Conservation (phyloP, 1,140 invertebrate species). For the Bombus balteatus region DNA sequence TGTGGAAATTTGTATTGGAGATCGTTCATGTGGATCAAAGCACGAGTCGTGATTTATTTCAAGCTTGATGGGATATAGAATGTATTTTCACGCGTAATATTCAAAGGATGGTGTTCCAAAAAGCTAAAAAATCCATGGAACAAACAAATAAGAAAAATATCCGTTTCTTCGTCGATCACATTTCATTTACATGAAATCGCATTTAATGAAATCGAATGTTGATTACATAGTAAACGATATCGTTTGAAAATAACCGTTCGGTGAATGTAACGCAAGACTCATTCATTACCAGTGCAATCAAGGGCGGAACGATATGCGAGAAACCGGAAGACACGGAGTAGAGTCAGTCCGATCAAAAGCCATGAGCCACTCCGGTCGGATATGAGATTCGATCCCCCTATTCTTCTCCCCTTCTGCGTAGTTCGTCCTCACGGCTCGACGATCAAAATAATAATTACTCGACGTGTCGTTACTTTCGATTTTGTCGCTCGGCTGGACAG, state of each 20-base stretch:
- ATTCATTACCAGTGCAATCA: slow-evolving; percentile 1
- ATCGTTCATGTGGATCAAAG: not conserved
- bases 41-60: not conserved
- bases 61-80: not conserved
- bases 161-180: not conserved
- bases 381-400: slow-evolving; percentile 44
- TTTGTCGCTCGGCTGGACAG: slow-evolving; percentile 35
- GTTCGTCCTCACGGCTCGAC: slow-evolving; percentile 58
- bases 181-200: not conserved
- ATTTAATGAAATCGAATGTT: too few relatives aligned
- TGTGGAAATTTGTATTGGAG: not conserved
- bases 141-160: not conserved
- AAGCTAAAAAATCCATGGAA: too few relatives aligned
- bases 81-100: not conserved
- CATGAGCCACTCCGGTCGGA: slow-evolving; percentile 48
- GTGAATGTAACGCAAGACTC: not conserved
- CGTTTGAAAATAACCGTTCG: not conserved
- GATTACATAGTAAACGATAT: not conserved
- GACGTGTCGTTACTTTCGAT: slow-evolving; percentile 62
- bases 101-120: not conserved
- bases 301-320: slow-evolving; percentile 15
- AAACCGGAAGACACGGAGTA: slow-evolving; percentile 61
- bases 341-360: slow-evolving; percentile 65
- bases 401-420: slow-evolving; percentile 1
- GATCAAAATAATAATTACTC: slow-evolving; percentile 77